Base-by-base conservation (phyloP, 2,113 vertebrate species). In the Empidonax traillii region DNA sequence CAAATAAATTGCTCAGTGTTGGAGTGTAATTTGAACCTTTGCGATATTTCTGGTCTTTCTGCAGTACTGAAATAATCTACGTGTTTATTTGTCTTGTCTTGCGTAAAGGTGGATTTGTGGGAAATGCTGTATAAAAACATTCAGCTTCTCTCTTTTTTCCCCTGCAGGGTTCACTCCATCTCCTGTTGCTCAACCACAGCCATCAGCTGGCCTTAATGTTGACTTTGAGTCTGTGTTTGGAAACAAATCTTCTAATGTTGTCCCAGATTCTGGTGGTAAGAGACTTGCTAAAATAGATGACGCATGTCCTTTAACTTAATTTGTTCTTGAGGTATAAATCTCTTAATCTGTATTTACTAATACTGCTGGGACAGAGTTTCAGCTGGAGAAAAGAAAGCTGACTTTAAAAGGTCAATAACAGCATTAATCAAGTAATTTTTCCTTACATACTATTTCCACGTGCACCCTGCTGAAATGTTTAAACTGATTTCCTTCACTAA, bases 211-310 rank as follows among this genome's bases (percentile, higher is more conserved):
- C 98, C 99, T 99, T 98, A 99, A 99, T 83, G 99, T 99, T 73
- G 98, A 99, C 98, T 99, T 99, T 97, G 99, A 99, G 94, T 99
- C 99, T 10, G 99, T 99, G 75, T 99, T 99, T 97, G 99, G 99
- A 97, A 99, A 99, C 98, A 99, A 99, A 97, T 98, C 99, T 91
- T 98, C 98, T 92, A 99, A 97, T 55, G 91, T 97, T 92, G 96
- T 97, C 95, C 87, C 99, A 97, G 99, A 99, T 97, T 97, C 98
- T 92, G 95, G 98, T 85, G 99, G 99, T 99, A 98, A 98, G 98
- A 85, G 90, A 39, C 73, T 90, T 96, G 39, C 31, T 89, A 78
- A 76, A 83, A 81, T 86, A 92, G 51, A 67, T 67, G 20, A 52
- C 0, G 0, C 4, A 58, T 59, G 28, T 85, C 33, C 82, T 77